phyloP scores from a whole-genome alignment of 1,140 invertebrate species.

The Cotesia typhae region DNA sequence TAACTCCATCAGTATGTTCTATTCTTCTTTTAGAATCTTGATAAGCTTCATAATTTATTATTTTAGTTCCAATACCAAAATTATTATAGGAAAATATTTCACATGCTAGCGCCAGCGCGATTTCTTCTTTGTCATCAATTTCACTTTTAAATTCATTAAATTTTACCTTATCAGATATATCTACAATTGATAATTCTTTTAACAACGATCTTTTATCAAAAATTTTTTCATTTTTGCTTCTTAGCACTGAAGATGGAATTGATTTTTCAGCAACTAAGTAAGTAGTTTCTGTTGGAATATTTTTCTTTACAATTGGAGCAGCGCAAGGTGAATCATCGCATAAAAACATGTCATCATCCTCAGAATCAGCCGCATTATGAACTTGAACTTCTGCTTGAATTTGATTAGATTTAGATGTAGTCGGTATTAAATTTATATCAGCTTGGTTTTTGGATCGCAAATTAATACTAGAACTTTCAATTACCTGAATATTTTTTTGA shows the following conservation, averaged over 20 bases:
- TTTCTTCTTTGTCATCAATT: conserved; percentile 50
- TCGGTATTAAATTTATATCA: neutral
- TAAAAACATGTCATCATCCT: conserved; percentile 33
- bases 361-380: neutral
- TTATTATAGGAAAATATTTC: conserved; percentile 47
- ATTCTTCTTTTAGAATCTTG: conserved; percentile 43
- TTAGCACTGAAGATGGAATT: neutral
- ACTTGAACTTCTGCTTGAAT: no score
- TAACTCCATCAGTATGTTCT: conserved; percentile 48
- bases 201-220: conserved; percentile 41
- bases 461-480: conserved; percentile 23
- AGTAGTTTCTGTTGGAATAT: conserved; percentile 22
- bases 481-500: conserved; percentile 14
- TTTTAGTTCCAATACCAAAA: conserved; percentile 63
- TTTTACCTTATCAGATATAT: conserved; percentile 58
- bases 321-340: conserved; percentile 37
- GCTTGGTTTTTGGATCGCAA: neutral
- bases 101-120: conserved; percentile 64
- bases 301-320: conserved; percentile 46
- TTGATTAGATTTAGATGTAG: neutral
- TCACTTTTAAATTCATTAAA: conserved; percentile 62
- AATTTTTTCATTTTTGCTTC: conserved; percentile 19
- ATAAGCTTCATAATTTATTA: conserved; percentile 44
- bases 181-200: conserved; percentile 57
- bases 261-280: neutral